A percentile compares a stretch with the other conserved stretches of the same genome.
These are phyloP conservation scores for Numenius arquata DNA, from an alignment of 2,113 vertebrate genomes.

Conservation along the genomic window DNA sequence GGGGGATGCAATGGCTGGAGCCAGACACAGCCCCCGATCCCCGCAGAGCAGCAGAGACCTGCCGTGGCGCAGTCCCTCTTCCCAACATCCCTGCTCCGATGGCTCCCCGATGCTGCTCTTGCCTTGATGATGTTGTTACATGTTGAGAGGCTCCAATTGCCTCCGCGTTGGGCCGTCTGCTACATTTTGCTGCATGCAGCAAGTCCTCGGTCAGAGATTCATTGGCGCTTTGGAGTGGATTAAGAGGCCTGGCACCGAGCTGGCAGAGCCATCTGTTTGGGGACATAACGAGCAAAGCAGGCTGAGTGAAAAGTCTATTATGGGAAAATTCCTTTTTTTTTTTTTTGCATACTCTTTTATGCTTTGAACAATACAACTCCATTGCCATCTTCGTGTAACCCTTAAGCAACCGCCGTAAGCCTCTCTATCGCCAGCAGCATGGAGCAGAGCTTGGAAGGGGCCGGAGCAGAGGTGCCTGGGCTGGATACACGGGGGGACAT, in stretches of 20 bases:
- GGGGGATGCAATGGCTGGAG: rapidly evolving
- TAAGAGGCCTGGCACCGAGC: background rate
- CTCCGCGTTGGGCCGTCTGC: background rate
- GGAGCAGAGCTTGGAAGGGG: background rate
- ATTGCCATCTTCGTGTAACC: rapidly evolving
- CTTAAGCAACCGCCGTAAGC: background rate
- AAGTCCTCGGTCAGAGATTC: background rate
- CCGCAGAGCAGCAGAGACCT: background rate
- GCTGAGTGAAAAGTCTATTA: background rate
- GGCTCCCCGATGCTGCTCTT: background rate
- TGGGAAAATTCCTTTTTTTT: background rate
- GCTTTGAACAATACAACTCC: background rate
- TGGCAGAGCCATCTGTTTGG: slow-evolving; percentile 14
- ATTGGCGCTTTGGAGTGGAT: background rate
- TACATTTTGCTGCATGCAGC: background rate
- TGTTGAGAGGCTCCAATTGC: background rate
- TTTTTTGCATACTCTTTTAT: background rate
- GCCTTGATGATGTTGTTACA: background rate
- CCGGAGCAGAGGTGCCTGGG: background rate
- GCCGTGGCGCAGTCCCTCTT: background rate
- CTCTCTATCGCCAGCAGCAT: background rate
- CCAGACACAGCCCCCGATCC: background rate
- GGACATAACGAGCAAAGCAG: background rate
- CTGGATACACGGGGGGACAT: rapidly evolving
- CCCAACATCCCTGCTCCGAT: background rate